phyloP scores from a whole-genome alignment of 2,113 vertebrate species.

The Sceloporus undulatus region DNA sequence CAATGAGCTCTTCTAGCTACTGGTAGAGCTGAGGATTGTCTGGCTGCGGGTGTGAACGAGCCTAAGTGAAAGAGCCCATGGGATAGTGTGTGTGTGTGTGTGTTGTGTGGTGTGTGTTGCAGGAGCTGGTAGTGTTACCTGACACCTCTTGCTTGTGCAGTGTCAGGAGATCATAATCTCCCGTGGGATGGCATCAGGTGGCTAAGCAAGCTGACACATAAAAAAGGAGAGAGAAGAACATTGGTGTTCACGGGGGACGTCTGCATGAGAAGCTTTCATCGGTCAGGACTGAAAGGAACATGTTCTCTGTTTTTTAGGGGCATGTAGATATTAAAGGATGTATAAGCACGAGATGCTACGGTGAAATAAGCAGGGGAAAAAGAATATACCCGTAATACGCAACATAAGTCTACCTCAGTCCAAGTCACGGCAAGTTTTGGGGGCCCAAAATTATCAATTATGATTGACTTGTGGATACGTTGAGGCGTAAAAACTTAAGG shows the following conservation, averaged over 20 bases:
- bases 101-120: too few species aligned
- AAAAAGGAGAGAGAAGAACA: slow-evolving; percentile 58
- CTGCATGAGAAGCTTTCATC: neutral
- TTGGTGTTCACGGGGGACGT: neutral
- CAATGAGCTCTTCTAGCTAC: neutral
- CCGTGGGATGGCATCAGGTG: slow-evolving; percentile 96
- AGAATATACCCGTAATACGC: too few species aligned
- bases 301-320: neutral
- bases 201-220: slow-evolving; percentile 97
- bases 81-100: accelerated
- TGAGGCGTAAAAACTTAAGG: too few species aligned
- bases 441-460: too few species aligned
- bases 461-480: too few species aligned
- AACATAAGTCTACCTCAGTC: too few species aligned
- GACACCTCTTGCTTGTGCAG: slow-evolving; percentile 95
- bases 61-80: neutral
- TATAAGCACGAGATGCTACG: neutral
- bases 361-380: neutral
- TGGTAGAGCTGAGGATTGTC: neutral
- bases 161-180: slow-evolving; percentile 99
- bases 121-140: slow-evolving; percentile 83
- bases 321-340: neutral
- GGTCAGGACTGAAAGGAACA: neutral
- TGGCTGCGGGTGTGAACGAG: too few species aligned
- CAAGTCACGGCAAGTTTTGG: too few species aligned